Conservation (phyloP, 2,113 vertebrate genomes). For the Mellivora capensis region DNA sequence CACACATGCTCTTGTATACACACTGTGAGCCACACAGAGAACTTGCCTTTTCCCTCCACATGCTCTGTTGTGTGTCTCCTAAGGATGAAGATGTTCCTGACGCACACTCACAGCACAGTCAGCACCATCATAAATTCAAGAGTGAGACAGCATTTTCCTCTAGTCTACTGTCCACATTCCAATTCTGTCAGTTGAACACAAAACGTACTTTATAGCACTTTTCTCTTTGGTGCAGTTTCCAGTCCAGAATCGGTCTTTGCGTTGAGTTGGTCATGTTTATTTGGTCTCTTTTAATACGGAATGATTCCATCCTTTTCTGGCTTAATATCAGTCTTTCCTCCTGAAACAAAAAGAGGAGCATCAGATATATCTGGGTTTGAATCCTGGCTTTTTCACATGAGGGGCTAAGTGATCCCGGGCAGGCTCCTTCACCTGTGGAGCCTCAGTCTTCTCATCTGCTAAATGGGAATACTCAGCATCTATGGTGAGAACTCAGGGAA, state of each 20-base stretch:
- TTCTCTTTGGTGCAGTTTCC: rapidly evolving
- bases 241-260: background rate
- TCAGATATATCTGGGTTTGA: background rate
- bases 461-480: background rate
- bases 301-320: background rate
- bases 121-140: background rate
- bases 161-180: background rate
- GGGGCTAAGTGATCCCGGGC: rapidly evolving
- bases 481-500: background rate
- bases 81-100: background rate
- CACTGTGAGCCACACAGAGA: background rate
- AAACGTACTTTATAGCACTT: background rate
- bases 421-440: background rate
- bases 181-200: background rate
- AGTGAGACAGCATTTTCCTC: background rate
- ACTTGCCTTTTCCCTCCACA: background rate
- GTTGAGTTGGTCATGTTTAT: background rate
- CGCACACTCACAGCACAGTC: background rate
- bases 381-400: background rate
- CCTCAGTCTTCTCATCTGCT: background rate
- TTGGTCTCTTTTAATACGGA: background rate
- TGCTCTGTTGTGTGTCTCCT: background rate
- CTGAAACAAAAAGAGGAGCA: background rate
- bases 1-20: no score
- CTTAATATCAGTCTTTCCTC: background rate